Percentiles rank a stretch among this genome's conserved stretches.
Conservation (phyloP, 2,888 invertebrate genomes). For the Sminthurinus aureus region DNA sequence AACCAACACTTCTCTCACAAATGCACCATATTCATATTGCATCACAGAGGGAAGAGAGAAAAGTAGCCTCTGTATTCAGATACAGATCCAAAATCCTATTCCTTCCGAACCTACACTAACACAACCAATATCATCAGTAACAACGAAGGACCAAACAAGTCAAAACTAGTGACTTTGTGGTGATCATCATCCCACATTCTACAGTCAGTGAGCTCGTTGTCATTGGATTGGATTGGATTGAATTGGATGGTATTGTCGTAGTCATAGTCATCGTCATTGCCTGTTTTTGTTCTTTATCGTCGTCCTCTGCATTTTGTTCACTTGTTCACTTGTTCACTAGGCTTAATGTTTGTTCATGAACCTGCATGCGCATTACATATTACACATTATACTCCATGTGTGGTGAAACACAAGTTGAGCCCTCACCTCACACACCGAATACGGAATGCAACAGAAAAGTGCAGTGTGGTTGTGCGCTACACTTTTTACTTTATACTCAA, state of each 20-base stretch:
- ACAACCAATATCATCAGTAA: no score
- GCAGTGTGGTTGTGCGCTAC: neutral
- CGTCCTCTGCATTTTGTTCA: neutral
- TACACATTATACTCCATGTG: neutral
- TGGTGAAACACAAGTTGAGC: neutral
- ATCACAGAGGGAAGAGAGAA: no score
- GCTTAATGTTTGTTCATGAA: neutral
- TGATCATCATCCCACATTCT: neutral
- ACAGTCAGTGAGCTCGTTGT: neutral
- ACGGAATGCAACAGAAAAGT: neutral
- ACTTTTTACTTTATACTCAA: no score
- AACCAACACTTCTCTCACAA: no score
- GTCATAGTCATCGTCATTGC: neutral
- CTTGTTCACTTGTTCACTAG: neutral
- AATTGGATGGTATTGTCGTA: no score
- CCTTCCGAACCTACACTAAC: no score
- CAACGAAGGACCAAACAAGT: no score
- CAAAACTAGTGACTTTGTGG: neutral
- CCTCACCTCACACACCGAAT: neutral
- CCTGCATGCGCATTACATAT: neutral
- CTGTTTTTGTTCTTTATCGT: neutral
- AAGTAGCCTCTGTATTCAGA: no score
- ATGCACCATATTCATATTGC: no score
- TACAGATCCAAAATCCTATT: no score
- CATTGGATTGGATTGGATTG: no score